Evolutionary conservation across 1,140 invertebrate genomes (phyloP).

Genomic region (Drosophila mauritiana): DNA sequence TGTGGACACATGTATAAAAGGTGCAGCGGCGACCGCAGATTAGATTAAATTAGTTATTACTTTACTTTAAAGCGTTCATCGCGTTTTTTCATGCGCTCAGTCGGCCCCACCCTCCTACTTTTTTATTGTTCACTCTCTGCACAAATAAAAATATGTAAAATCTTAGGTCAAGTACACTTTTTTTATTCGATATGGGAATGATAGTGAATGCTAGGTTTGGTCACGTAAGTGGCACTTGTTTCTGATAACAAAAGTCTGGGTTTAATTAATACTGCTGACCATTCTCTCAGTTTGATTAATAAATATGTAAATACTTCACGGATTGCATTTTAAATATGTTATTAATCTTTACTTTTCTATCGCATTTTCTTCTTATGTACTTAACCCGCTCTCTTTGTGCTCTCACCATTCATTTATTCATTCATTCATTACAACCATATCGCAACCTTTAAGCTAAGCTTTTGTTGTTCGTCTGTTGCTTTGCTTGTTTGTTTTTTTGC

Average conservation of each 20-base stretch:
- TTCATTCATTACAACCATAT: conserved; percentile 52
- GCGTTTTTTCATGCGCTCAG: conserved; percentile 18
- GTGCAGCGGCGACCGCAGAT: conserved; percentile 64
- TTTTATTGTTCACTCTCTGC: not conserved
- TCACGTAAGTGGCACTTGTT: not conserved
- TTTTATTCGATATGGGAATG: not conserved
- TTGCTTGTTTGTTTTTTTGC: conserved; percentile 77
- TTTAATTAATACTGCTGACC: too few relatives aligned
- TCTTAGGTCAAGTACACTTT: not conserved
- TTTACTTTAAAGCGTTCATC: conserved; percentile 67
- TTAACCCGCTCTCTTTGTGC: conserved; percentile 19
- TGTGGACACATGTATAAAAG: conserved; percentile 21
- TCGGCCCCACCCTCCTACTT: conserved; percentile 29
- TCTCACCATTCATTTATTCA: conserved; percentile 62
- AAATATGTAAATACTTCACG: too few relatives aligned
- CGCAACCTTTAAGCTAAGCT: conserved; percentile 66
- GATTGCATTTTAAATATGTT: too few relatives aligned
- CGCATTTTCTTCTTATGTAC: not conserved
- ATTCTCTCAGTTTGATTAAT: too few relatives aligned
- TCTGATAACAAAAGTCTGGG: not conserved
- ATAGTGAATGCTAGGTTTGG: not conserved
- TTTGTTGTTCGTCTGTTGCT: conserved; percentile 68
- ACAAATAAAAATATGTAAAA: not conserved
- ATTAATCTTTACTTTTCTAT: not conserved
- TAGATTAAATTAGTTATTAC: conserved; percentile 80